phyloP scores from a whole-genome alignment of 1,140 invertebrate genomes.

The Drosophila pseudoobscura region DNA sequence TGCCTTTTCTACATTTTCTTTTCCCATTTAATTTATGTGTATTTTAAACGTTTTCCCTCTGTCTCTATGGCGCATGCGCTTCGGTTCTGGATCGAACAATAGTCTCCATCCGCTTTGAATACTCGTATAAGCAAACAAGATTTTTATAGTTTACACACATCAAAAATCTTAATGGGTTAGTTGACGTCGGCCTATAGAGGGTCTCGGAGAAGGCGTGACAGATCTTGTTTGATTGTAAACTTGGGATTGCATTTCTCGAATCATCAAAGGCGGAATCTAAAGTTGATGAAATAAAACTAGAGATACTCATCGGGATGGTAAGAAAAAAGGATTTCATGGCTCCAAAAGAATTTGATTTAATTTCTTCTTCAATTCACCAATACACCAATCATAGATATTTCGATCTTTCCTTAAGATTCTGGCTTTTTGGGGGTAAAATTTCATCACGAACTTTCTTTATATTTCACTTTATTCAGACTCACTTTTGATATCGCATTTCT shows the following conservation, averaged over 20 bases:
- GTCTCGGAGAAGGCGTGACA: constrained; percentile 4
- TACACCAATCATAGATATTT: too few relatives aligned
- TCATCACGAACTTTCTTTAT: background rate
- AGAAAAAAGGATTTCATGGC: too few relatives aligned
- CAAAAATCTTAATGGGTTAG: constrained; percentile 34
- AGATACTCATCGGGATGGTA: background rate
- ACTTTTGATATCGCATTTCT: background rate
- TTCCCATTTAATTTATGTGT: constrained; percentile 62
- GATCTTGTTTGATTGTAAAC: constrained; percentile 16
- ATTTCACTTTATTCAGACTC: background rate
- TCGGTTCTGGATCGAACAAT: constrained; percentile 46
- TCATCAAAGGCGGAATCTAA: constrained; percentile 46
- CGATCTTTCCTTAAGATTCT: background rate
- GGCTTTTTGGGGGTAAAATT: background rate
- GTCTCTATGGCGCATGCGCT: constrained; percentile 65
- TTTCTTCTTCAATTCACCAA: background rate
- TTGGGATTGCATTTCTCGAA: constrained; percentile 10
- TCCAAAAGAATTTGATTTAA: too few relatives aligned
- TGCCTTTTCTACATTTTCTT: constrained; percentile 16
- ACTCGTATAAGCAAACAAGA: constrained; percentile 22
- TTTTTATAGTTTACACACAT: constrained; percentile 60
- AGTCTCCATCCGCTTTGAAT: constrained; percentile 15
- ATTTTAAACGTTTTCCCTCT: constrained; percentile 47
- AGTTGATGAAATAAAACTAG: constrained; percentile 6
- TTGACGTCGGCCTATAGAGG: constrained; percentile 6